Conservation (phyloP, 2,113 vertebrate genomes). For the Scolopax mira region DNA sequence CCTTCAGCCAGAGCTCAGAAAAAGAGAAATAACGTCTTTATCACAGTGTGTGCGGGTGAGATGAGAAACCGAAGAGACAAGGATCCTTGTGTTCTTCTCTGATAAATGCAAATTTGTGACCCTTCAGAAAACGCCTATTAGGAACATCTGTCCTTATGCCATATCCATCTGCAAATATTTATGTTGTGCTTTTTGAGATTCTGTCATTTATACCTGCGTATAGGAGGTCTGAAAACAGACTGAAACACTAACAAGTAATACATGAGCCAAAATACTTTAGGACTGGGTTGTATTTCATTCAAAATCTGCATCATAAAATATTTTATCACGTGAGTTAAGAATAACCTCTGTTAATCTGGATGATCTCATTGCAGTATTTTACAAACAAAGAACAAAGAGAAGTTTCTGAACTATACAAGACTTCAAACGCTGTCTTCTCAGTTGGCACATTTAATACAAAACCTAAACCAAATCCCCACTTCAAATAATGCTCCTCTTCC, state of each 20-base stretch:
- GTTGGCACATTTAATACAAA: not conserved
- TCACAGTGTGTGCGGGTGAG: not conserved
- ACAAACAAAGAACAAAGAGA: not conserved
- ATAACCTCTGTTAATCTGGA: not conserved
- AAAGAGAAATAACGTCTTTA: not conserved
- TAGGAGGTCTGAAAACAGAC: not conserved
- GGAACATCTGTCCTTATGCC: not conserved
- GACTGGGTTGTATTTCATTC: not conserved
- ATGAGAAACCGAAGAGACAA: not conserved
- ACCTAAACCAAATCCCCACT: not conserved
- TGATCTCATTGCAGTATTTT: not conserved
- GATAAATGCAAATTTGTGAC: not conserved
- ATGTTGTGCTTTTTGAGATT: not conserved
- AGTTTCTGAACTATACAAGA: not conserved
- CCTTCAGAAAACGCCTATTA: not conserved
- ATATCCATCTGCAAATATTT: slow-evolving; percentile 15
- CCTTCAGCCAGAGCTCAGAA: not conserved
- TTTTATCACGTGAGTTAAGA: not conserved
- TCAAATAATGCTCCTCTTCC: not conserved
- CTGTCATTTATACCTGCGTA: not conserved
- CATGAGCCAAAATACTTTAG: not conserved
- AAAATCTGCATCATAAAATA: not conserved
- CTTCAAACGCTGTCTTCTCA: not conserved
- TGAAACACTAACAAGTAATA: not conserved
- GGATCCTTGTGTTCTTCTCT: not conserved